Evolutionary conservation across 2,888 invertebrate genomes (phyloP), one percentile per base, ranked within the genome.

Genomic region (Drosophila robusta): DNA sequence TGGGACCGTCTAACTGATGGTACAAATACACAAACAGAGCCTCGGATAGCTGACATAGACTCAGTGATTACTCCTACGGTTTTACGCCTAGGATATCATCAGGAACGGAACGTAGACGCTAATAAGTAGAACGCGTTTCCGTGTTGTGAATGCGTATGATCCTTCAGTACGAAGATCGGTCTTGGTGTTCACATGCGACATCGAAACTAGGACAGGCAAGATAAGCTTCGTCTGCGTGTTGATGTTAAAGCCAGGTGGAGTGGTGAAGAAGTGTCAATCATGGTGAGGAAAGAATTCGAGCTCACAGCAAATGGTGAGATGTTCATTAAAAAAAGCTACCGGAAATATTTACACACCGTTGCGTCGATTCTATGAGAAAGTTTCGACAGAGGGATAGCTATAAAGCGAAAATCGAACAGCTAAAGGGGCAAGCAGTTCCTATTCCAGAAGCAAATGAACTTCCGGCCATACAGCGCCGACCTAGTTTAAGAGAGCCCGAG

Each of bases 381-480:
- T n/a, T n/a, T n/a, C n/a, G n/a, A n/a, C n/a, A n/a, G n/a, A n/a
- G n/a, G n/a, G n/a, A n/a, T n/a, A n/a, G n/a, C n/a, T n/a, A n/a
- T n/a, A n/a, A n/a, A n/a, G n/a, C n/a, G n/a, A n/a, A n/a, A n/a
- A n/a, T n/a, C n/a, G n/a, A n/a, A n/a, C n/a, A n/a, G n/a, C n/a
- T n/a, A n/a, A n/a, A n/a, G n/a, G n/a, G n/a, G n/a, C n/a, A n/a
- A n/a, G n/a, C n/a, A n/a, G n/a, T n/a, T n/a, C n/a, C n/a, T n/a
- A n/a, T n/a, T n/a, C n/a, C n/a, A n/a, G n/a, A n/a, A n/a, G n/a
- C n/a, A n/a, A n/a, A n/a, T n/a, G n/a, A n/a, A n/a, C n/a, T n/a
- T n/a, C n/a, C n/a, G 18, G 44, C 49, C 56, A 49, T 34, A 63
- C 47, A 55, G 61, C 47, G 49, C 56, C 62, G 56, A 49, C 63